Evolutionary conservation across 2,113 vertebrate genomes (phyloP).

Genomic region (Poicephalus meyeri): DNA sequence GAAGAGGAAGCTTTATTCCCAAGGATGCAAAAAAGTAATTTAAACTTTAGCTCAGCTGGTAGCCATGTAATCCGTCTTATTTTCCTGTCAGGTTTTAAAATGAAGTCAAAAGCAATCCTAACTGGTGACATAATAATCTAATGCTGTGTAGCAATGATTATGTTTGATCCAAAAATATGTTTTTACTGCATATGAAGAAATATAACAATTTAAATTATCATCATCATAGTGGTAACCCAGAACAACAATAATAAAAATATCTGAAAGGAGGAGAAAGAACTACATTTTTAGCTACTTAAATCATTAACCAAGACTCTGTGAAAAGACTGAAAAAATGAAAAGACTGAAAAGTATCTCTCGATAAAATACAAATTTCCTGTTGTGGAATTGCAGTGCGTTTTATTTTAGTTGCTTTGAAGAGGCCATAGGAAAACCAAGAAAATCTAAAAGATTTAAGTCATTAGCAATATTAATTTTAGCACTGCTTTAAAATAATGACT

Average conservation of each 20-base stretch:
- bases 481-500: background rate
- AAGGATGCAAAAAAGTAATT: background rate
- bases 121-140: background rate
- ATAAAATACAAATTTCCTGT: background rate
- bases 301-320: background rate
- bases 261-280: background rate
- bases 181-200: background rate
- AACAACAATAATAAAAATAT: slow-evolving; percentile 10
- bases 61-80: slow-evolving; percentile 8
- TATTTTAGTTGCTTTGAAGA: background rate
- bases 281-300: background rate
- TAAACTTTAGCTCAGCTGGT: background rate
- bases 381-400: background rate
- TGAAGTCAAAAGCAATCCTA: slow-evolving; percentile 2
- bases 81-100: slow-evolving; percentile 30
- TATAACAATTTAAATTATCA: background rate
- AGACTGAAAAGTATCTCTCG: background rate
- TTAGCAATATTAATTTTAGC: slow-evolving; percentile 5
- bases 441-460: background rate
- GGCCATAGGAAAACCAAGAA: background rate
- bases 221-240: background rate
- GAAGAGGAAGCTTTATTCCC: background rate
- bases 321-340: background rate
- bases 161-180: background rate
- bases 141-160: background rate